Base-by-base conservation (phyloP, 2,113 vertebrate species). In the Cyphomyrus plagiostoma region DNA sequence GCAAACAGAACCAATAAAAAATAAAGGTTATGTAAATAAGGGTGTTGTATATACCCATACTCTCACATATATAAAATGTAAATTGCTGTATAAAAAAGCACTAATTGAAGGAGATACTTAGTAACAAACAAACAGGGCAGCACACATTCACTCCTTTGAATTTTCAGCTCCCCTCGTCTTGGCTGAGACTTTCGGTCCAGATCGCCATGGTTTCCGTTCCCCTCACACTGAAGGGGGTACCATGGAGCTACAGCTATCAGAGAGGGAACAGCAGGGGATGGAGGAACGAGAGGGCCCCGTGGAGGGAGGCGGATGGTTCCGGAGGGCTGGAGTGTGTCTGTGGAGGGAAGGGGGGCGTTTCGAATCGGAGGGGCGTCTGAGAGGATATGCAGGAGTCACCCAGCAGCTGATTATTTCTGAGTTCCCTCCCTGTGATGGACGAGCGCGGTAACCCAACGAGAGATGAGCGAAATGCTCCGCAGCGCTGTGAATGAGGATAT, bases 401-500 rank as follows among this genome's bases (percentile, higher is more conserved):
- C 80, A 70, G 74, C 45, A 92, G 80, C 87, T 86, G 86, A 90
- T 92, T 91, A 89, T 91, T 91, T 66, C 87, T 91, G 89, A 26
- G 13, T 88, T 58, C 21, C 52, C 77, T 62, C 15, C 21, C 48
- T 5, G 13, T 91, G 92, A 91, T 92, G 84, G 92, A 92, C 91
- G 83, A 92, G 48, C 58, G 52, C 4, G 49, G 62, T 45, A 66
- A 87, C 48, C 53, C 26, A 45, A 52, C 49, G 87, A 62, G n/a
- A 35, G 5, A 90, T 90, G 4, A 0, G 53, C 90, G 56, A 35
- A 58, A 0, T 88, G n/a, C 91, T 90, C 91, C 26, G 82, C 84
- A 35, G 52, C 42, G 84, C 74, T 89, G 93, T 89, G 91, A 84
- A 90, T 92, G 87, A 92, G 91, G 92, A 91, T 87, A 45, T 87